Evolutionary conservation across 2,888 invertebrate species (phyloP).

Genomic region (Troilus luridus): DNA sequence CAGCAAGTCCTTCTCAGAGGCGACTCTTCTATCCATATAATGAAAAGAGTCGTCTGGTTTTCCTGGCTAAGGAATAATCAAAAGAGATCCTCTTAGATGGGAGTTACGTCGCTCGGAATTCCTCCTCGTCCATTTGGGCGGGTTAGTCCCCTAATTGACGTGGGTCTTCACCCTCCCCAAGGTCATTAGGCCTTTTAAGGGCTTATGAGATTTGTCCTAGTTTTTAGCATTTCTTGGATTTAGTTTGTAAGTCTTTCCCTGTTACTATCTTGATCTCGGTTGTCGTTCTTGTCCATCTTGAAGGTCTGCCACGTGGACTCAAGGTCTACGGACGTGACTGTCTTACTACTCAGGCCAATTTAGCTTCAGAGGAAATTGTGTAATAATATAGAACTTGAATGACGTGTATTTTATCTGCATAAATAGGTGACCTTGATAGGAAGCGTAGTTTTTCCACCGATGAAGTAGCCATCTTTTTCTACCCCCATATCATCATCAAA

Average conservation of each 20-base stretch:
- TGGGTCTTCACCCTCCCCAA: background rate
- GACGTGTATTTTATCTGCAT: background rate
- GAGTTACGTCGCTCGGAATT: conserved; percentile 15
- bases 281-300: background rate
- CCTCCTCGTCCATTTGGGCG: conserved; percentile 1
- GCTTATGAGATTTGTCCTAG: conserved; percentile 21
- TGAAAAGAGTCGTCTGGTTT: background rate
- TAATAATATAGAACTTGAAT: background rate
- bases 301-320: background rate
- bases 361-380: background rate
- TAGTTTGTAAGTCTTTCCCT: background rate
- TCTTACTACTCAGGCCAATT: conserved; percentile 21
- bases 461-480: background rate
- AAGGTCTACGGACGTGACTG: conserved; percentile 3
- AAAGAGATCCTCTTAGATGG: background rate
- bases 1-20: background rate
- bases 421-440: background rate
- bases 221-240: conserved; percentile 24
- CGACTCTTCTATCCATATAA: background rate
- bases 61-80: background rate
- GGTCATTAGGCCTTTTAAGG: conserved; percentile 26
- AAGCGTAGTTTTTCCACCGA: background rate
- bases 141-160: background rate
- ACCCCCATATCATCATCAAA: background rate
- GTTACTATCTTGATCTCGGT: background rate